Evolutionary conservation across 2,797 vertebrate genomes (phyloP).

Genomic region (Onychomys leucogaster): DNA sequence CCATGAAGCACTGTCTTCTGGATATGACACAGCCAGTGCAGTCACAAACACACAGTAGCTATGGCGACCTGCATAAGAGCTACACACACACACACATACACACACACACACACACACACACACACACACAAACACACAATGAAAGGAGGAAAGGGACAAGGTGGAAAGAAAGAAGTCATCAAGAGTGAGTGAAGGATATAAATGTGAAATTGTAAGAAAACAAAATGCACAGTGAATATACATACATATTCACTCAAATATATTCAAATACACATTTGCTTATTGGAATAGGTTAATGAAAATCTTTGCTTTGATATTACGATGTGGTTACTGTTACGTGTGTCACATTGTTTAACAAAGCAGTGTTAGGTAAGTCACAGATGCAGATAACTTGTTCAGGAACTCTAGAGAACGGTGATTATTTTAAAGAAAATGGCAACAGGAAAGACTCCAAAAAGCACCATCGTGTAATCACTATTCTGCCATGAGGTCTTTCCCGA

Average conservation of each 20-base stretch:
- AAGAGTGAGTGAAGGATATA: background rate
- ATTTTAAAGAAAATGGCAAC: slow-evolving; percentile 14
- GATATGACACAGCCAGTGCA: background rate
- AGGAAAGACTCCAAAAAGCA: background rate
- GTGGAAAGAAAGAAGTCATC: background rate
- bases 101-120: too few species aligned
- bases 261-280: background rate
- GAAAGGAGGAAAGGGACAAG: background rate
- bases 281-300: background rate
- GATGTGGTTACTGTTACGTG: background rate
- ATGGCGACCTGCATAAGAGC: background rate
- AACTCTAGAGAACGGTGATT: background rate
- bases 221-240: background rate
- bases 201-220: background rate
- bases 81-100: background rate
- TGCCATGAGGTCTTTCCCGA: background rate
- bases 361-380: background rate
- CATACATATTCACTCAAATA: background rate
- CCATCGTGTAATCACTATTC: background rate
- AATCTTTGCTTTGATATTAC: background rate
- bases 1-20: background rate
- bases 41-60: background rate
- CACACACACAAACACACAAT: too few species aligned
- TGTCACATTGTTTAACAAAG: background rate
- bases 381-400: background rate